phyloP scores from a whole-genome alignment of 2,888 invertebrate species.

The Clepsis dumicolana region DNA sequence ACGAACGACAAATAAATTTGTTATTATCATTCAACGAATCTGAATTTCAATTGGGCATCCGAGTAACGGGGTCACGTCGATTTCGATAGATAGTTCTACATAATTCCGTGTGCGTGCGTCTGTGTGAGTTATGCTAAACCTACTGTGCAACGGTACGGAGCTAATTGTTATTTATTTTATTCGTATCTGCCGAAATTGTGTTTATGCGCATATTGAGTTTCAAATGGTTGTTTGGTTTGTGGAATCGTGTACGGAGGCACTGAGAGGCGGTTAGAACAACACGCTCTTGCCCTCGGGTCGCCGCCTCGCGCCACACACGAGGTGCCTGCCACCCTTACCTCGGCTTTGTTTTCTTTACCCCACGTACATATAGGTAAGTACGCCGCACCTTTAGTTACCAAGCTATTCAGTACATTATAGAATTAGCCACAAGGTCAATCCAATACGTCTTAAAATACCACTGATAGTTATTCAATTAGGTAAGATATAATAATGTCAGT shows the following conservation, averaged over 20 bases:
- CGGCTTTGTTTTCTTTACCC: conserved; percentile 63
- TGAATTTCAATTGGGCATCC: conserved; percentile 78
- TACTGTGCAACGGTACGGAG: conserved; percentile 55
- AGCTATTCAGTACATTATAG: conserved; percentile 52
- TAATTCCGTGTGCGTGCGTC: conserved; percentile 65
- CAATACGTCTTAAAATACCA: conserved; percentile 39
- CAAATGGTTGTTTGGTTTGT: conserved; percentile 54
- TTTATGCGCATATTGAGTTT: conserved; percentile 46
- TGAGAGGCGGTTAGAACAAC: conserved; percentile 61
- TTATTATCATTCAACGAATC: conserved; percentile 76
- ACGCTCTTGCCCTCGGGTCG: conserved; percentile 56
- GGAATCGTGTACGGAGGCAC: conserved; percentile 41
- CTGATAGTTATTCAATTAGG: neutral
- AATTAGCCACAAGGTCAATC: conserved; percentile 49
- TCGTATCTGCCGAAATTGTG: conserved; percentile 53
- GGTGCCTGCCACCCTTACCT: conserved; percentile 58
- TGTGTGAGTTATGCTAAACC: conserved; percentile 56
- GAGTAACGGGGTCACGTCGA: conserved; percentile 81
- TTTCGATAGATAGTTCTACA: conserved; percentile 73
- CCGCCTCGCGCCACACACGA: conserved; percentile 61
- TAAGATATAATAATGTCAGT: conserved; percentile 1
- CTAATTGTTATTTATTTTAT: conserved; percentile 62
- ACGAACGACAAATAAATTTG: conserved; percentile 76
- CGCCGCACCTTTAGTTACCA: conserved; percentile 52
- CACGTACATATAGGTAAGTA: too few relatives aligned